Base-by-base conservation (phyloP, 2,113 vertebrate species). In the Vanacampus margaritifer region DNA sequence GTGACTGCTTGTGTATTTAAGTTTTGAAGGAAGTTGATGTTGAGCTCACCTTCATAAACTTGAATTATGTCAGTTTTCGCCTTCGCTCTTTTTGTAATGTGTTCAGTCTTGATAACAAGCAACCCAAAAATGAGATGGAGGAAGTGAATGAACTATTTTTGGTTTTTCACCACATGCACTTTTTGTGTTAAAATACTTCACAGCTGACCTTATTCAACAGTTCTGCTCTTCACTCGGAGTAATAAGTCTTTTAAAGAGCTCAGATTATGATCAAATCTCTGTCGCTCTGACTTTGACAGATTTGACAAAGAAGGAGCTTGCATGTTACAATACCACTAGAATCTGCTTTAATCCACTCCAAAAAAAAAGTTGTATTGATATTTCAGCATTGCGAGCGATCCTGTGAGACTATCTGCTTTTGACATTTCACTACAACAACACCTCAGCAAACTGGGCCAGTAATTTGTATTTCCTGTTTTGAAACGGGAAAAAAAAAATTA, bases 101-200 rank as follows among this genome's bases (percentile, higher is more conserved):
- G 85, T 68, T 60, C 24, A 61, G 72, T 63, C 79, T 79, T 82
- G 87, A 91, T 89, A 89, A 86, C 79, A 73, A 46, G 69, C 78
- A 35, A 76, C 64, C 79, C 74, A 69, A 78, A 59, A 24, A 2
- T 43, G 23, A 48, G 71, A 72, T 67, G 45, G 46, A 86, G 85
- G 86, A 89, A 91, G 81, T 86, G 82, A 87, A 88, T 85, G 81
- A 77, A 83, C 88, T 82, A 68, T 75, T 88, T 89, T 83, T 85
- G 74, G 74, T 75, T 82, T 85, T 77, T 65, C 51, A 23, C 43
- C 45, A 13, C 69, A 68, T 67, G 16, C 62, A 57, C 39, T 69
- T 69, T 43, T 68, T 41, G 57, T 50, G 11, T 77, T 73, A 53
- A 78, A 75, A 73, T 64, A 64, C 78, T 84, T 81, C 71, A 76